Percentiles rank a stretch among this genome's conserved stretches.
These are phyloP conservation scores for Oncorhynchus keta DNA, from an alignment of 2,113 vertebrate species.

Conservation along the genomic window DNA sequence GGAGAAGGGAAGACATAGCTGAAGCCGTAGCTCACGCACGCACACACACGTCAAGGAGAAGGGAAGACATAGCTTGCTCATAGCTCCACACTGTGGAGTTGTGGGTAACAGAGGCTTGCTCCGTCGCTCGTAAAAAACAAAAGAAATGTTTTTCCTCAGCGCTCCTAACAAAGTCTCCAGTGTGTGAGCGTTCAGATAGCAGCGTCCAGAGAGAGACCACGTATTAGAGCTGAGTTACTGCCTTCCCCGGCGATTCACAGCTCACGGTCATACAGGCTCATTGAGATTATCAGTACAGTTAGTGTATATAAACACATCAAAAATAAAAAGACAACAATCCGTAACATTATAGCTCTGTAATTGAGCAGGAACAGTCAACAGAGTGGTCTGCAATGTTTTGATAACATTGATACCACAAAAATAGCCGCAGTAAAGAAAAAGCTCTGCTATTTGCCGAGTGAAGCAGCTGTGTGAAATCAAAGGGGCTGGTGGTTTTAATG, in stretches of 20 bases:
- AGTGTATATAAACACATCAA: conserved; percentile 53
- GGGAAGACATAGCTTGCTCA: too few species aligned
- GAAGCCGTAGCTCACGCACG: conserved; percentile 39
- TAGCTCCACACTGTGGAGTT: conserved; percentile 21
- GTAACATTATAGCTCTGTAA: conserved; percentile 30
- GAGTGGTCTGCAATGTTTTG: conserved; percentile 14
- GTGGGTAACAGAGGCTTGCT: conserved; percentile 41
- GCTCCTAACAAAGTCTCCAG: conserved; percentile 62
- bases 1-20: conserved; percentile 32
- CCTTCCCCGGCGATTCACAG: too few species aligned
- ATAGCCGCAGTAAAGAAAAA: conserved; percentile 21
- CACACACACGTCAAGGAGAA: too few species aligned
- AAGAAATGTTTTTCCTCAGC: neutral
- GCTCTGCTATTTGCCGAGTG: conserved; percentile 13
- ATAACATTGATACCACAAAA: conserved; percentile 1
- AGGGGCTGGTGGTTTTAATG: conserved; percentile 1
- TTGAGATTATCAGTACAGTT: conserved; percentile 60
- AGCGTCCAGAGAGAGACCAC: conserved; percentile 28
- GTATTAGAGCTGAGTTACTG: conserved; percentile 52
- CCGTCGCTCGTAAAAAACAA: neutral
- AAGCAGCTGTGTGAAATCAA: conserved; percentile 9
- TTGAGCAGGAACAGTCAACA: conserved; percentile 24
- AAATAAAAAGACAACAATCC: conserved; percentile 41
- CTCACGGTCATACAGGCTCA: conserved; percentile 18
- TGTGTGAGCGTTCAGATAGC: conserved; percentile 70